Conservation (phyloP, 2,113 vertebrate genomes). For the Carollia perspicillata region DNA sequence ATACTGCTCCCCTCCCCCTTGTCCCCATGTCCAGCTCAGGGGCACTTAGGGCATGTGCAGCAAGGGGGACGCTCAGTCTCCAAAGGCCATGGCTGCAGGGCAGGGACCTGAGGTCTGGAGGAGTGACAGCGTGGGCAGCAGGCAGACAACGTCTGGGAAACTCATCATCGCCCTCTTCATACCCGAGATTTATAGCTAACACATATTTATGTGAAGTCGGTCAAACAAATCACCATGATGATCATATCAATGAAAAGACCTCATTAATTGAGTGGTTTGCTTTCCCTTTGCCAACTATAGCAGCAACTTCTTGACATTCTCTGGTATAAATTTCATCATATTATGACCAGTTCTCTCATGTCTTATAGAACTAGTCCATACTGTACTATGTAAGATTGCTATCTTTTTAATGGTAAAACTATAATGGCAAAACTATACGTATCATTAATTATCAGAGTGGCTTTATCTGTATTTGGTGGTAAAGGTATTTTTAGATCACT, state of each 20-base stretch:
- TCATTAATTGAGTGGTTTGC: background rate
- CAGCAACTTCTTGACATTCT: background rate
- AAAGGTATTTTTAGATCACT: background rate
- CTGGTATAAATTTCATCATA: background rate
- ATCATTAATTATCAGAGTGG: conserved; percentile 8
- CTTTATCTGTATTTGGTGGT: background rate
- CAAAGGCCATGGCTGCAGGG: background rate
- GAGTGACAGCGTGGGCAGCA: background rate
- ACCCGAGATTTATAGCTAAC: background rate
- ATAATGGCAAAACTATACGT: background rate
- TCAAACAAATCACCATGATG: conserved; percentile 13
- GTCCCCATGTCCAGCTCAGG: background rate
- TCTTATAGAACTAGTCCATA: background rate
- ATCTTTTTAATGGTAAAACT: background rate
- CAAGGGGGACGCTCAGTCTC: background rate
- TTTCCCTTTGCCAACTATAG: background rate
- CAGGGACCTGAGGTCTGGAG: background rate
- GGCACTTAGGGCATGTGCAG: too few relatives aligned
- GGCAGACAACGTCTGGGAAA: background rate
- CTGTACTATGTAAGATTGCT: background rate
- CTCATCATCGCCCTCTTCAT: background rate
- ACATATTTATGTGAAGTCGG: conserved; percentile 15
- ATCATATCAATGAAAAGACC: background rate
- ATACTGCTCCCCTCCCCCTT: too few relatives aligned
- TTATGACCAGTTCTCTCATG: background rate